Conservation (phyloP, 2,888 invertebrate species). For the Lepidocyrtinus sp. region DNA sequence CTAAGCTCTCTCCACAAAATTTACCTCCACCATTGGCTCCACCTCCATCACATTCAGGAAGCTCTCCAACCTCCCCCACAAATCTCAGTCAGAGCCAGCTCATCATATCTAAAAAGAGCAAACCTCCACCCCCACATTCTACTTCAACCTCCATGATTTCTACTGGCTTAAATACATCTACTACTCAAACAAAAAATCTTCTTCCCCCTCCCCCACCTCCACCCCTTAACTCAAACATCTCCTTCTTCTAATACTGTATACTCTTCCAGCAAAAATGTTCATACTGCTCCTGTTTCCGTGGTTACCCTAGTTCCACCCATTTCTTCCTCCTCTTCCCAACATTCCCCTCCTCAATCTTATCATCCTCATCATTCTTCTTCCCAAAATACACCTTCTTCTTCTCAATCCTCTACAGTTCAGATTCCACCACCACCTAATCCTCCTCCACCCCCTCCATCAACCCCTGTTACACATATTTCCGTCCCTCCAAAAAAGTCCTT, state of each 20-base stretch:
- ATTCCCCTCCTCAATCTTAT: conserved; percentile 27
- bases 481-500: conserved; percentile 58
- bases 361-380: conserved; percentile 28
- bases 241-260: neutral
- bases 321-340: conserved; percentile 25
- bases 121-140: conserved; percentile 30
- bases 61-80: conserved; percentile 44
- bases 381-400: conserved; percentile 19
- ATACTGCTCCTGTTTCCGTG: conserved; percentile 33
- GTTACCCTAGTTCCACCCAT: conserved; percentile 28
- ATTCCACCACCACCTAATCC: conserved; percentile 30
- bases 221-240: conserved; percentile 17
- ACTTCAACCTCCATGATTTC: neutral
- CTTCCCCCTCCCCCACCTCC: conserved; percentile 45
- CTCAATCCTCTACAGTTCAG: conserved; percentile 41
- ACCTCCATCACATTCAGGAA: conserved; percentile 25
- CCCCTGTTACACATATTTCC: conserved; percentile 42
- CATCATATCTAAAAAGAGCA: conserved; percentile 60
- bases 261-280: conserved; percentile 10
- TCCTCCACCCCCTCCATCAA: conserved; percentile 33
- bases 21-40: conserved; percentile 41
- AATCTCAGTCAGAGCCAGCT: conserved; percentile 55
- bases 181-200: conserved; percentile 34
- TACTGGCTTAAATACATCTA: conserved; percentile 6
- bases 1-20: conserved; percentile 49